Conservation (phyloP, 2,797 vertebrate genomes). For the Gallinago solitaria region DNA sequence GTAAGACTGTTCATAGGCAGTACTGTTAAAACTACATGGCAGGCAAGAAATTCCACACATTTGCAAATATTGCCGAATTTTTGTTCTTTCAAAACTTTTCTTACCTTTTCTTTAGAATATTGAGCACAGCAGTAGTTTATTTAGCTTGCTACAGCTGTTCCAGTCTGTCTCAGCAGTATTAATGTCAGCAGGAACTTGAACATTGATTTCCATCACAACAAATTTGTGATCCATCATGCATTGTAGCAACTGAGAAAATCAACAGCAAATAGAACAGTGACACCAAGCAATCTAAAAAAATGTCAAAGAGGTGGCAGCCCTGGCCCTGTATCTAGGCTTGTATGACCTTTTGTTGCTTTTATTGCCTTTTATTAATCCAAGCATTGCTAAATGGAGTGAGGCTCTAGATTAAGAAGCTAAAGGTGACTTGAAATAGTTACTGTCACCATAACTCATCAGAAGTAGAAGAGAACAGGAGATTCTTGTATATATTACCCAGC, state of each 20-base stretch:
- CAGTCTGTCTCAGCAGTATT: background rate
- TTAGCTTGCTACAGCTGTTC: background rate
- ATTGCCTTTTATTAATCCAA: background rate
- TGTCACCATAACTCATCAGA: background rate
- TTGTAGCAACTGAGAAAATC: background rate
- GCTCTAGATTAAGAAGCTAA: background rate
- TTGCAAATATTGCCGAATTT: background rate
- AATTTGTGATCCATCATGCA: background rate
- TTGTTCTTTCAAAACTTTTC: background rate
- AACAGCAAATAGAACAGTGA: background rate
- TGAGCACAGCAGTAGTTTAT: background rate
- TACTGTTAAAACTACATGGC: background rate
- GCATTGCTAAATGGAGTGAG: background rate
- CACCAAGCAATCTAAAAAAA: background rate
- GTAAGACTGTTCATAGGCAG: background rate
- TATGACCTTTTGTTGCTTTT: background rate
- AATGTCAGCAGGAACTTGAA: background rate
- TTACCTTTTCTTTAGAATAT: no score
- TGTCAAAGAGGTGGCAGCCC: background rate
- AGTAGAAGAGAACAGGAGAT: background rate
- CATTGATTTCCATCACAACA: background rate
- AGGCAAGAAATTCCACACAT: background rate
- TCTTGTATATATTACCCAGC: background rate
- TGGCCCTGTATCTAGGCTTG: background rate
- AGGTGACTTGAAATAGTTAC: background rate